Base-by-base conservation (phyloP, 64 coral and sea anemone genomes). In the Exaiptasia diaphana region DNA sequence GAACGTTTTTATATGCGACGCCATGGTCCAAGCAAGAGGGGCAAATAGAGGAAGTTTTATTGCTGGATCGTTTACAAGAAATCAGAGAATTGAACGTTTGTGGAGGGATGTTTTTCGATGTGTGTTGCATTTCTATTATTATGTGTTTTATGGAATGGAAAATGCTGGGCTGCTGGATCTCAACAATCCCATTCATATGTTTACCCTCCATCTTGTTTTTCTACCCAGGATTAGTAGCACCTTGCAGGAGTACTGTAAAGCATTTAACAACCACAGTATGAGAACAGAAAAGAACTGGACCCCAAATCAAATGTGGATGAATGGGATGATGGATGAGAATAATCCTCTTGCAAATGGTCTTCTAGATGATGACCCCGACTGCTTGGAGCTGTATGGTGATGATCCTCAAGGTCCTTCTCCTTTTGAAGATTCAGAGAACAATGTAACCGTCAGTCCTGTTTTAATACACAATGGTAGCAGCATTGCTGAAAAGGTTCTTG, bases 41-140 rank as follows among this genome's bases (percentile, higher is more conserved):
- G 33, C 41, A 3, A 86, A 85, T 48, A 35, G 82, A 74, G 83
- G 83, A 21, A 86, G 71, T 50, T 77, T 53, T 27, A 25, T 86
- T 13, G 20, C 48, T 10, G 83, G 57, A 54, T 35, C 58, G 36
- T 77, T 72, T 34, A 75, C 70, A 8, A 53, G 60, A 58, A 86
- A 86, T 35, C 84, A 87, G 44, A 12, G 62, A 28, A 87, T 78
- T 6, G 73, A 87, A 78, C 30, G 85, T 3, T 38, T 87, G 17
- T 87, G 84, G 83, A 9, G 84, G 8, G 73, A 87, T 77, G 84
- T 87, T 5, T 87, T 87, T 68, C 2, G 59, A 13, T 53, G 55
- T 67, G 71, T 86, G 29, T 25, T 17, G 3, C 37, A 61, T 2
- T 61, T 52, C 3, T 53, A 64, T 22, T 86, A 76, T 57, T 77